Evolutionary conservation across 2,113 vertebrate species (phyloP).

Genomic region (Brienomyrus brachyistius): DNA sequence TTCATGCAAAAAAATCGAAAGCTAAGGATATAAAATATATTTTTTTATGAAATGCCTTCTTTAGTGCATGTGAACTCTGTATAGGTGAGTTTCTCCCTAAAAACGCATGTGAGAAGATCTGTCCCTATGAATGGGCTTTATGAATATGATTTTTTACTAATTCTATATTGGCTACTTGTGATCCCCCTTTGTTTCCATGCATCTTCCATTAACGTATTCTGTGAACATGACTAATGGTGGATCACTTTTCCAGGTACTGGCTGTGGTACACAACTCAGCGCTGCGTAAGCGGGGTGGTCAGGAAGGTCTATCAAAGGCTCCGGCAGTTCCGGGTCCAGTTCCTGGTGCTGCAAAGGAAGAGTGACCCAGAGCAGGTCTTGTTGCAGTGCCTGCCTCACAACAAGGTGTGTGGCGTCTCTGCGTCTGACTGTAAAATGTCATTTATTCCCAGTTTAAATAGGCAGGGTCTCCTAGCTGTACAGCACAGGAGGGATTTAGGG

Average conservation of each 20-base stretch:
- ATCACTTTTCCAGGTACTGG: slow-evolving; percentile 77
- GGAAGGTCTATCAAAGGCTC: slow-evolving; percentile 77
- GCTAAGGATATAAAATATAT: neutral
- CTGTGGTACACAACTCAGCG: slow-evolving; percentile 86
- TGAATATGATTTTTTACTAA: neutral
- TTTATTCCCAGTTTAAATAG: neutral
- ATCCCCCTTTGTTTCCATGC: neutral
- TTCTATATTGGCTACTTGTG: neutral
- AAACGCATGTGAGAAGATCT: neutral
- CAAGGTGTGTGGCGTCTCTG: slow-evolving; percentile 62
- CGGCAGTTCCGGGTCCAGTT: slow-evolving; percentile 88
- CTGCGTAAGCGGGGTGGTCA: slow-evolving; percentile 74
- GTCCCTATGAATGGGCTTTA: neutral
- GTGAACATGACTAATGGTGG: neutral
- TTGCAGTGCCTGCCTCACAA: slow-evolving; percentile 81
- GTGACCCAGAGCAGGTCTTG: slow-evolving; percentile 81
- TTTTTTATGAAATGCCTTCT: neutral
- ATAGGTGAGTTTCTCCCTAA: neutral
- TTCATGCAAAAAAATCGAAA: neutral
- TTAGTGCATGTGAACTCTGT: neutral
- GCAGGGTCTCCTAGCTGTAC: neutral
- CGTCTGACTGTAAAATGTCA: neutral
- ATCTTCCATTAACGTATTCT: neutral
- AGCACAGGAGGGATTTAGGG: neutral
- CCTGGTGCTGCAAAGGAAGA: slow-evolving; percentile 81